phyloP scores from a whole-genome alignment of 2,797 vertebrate species.

The Leptodactylus fallax region DNA sequence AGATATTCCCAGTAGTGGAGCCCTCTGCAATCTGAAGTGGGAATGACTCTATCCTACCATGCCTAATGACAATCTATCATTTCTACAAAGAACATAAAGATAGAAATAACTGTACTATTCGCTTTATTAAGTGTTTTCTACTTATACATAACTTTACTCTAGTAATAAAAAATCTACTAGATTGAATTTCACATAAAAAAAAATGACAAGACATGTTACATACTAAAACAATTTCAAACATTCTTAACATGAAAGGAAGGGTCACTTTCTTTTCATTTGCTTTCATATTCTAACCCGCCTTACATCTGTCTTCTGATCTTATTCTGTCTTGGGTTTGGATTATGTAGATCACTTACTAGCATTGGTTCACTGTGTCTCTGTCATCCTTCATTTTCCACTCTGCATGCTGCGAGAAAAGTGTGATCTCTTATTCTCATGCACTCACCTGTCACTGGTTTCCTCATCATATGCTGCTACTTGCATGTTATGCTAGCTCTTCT shows the following conservation, averaged over 20 bases:
- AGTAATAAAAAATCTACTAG: too few relatives aligned
- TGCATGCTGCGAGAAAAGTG: slow-evolving; percentile 12
- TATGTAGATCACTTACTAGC: neutral
- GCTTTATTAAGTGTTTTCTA: neutral
- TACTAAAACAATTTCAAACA: neutral
- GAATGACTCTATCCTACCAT: neutral
- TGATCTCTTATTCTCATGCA: neutral
- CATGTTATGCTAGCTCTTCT: slow-evolving; percentile 37
- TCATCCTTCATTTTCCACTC: neutral
- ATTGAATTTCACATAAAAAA: neutral
- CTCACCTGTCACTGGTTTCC: slow-evolving; percentile 31
- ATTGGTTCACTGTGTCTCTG: neutral
- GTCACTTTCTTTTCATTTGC: neutral
- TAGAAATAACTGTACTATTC: neutral
- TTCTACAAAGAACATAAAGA: neutral
- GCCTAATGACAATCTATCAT: neutral
- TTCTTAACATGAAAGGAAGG: neutral
- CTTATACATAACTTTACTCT: neutral
- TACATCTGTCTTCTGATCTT: neutral
- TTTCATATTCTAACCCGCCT: neutral
- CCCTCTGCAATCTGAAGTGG: neutral
- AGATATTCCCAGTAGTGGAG: neutral
- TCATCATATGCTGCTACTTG: slow-evolving; percentile 33
- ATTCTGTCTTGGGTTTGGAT: neutral
- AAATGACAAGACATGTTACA: neutral